Percentiles rank a stretch among this genome's conserved stretches.
Conservation (phyloP, 1,140 invertebrate genomes). For the Psix sp. region DNA sequence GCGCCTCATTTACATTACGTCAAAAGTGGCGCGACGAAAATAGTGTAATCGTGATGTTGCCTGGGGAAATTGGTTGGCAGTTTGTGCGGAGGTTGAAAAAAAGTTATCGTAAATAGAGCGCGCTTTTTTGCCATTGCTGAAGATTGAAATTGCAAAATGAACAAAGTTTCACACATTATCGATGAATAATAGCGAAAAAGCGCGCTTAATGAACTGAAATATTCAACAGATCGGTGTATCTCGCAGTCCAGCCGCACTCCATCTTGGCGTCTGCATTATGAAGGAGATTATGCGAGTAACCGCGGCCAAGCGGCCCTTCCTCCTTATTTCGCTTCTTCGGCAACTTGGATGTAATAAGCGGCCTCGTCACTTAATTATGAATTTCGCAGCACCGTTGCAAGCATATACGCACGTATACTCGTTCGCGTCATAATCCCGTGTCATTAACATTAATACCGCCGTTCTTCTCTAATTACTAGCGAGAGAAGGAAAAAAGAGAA, state of each 20-base stretch:
- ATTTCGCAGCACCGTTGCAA: conserved; percentile 63
- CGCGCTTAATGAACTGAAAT: conserved; percentile 51
- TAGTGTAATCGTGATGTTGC: too few relatives aligned
- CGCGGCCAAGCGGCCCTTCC: conserved; percentile 64
- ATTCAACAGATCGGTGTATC: conserved; percentile 36
- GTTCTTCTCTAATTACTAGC: conserved; percentile 52
- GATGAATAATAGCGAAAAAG: conserved; percentile 53
- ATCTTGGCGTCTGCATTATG: conserved; percentile 66
- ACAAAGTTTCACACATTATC: conserved; percentile 54
- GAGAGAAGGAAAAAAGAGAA: conserved; percentile 19
- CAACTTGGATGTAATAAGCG: conserved; percentile 72
- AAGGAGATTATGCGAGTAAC: conserved; percentile 70
- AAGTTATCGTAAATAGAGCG: conserved; percentile 9
- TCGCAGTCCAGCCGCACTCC: conserved; percentile 49
- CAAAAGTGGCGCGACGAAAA: too few relatives aligned
- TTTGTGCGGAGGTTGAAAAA: background rate
- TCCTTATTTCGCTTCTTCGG: conserved; percentile 68
- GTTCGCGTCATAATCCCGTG: conserved; percentile 55
- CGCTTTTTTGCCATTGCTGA: conserved; percentile 20
- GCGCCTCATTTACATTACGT: too few relatives aligned
- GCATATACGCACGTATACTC: conserved; percentile 62
- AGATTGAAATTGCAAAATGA: conserved; percentile 35
- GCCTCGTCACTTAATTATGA: conserved; percentile 72
- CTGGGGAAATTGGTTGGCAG: too few relatives aligned
- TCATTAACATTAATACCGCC: conserved; percentile 59